These are phyloP conservation scores for Araneus ventricosus DNA, from an alignment of 1,140 invertebrate species.

Conservation along the genomic window DNA sequence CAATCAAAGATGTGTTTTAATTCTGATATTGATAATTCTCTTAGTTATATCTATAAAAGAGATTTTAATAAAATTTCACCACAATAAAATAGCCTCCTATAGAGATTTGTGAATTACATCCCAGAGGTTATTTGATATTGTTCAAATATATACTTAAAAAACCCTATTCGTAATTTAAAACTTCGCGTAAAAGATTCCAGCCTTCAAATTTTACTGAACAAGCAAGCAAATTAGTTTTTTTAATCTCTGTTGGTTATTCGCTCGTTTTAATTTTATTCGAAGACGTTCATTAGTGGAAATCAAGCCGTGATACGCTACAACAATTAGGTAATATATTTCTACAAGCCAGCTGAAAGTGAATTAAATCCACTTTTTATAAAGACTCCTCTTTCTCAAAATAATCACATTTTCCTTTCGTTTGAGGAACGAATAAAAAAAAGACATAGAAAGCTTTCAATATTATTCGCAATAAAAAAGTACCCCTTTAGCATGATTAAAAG, in stretches of 20 bases:
- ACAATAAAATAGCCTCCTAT: too few species aligned
- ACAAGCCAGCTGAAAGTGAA: neutral
- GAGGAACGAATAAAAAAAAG: constrained; percentile 17
- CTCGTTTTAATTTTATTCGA: constrained; percentile 5
- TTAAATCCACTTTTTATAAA: constrained; percentile 30
- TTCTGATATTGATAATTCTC: too few species aligned
- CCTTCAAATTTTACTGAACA: neutral
- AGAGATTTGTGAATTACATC: too few species aligned
- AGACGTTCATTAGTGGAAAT: neutral
- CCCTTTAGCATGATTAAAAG: constrained; percentile 69
- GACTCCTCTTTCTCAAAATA: constrained; percentile 33
- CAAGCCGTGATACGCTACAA: neutral
- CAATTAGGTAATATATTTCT: constrained; percentile 13
- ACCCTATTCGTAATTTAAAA: neutral
- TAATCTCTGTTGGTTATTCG: neutral
- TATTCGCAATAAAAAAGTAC: constrained; percentile 26
- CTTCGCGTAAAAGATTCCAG: neutral
- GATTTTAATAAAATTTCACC: too few species aligned
- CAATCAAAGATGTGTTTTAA: too few species aligned
- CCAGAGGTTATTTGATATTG: neutral
- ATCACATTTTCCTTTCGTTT: constrained; percentile 44
- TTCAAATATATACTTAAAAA: neutral
- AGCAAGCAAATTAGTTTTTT: constrained; percentile 2
- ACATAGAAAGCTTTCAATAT: constrained; percentile 23
- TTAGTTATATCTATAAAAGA: too few species aligned